These are phyloP conservation scores for Lycodopsis pacificus DNA, from an alignment of 2,797 vertebrate genomes.

Conservation along the genomic window DNA sequence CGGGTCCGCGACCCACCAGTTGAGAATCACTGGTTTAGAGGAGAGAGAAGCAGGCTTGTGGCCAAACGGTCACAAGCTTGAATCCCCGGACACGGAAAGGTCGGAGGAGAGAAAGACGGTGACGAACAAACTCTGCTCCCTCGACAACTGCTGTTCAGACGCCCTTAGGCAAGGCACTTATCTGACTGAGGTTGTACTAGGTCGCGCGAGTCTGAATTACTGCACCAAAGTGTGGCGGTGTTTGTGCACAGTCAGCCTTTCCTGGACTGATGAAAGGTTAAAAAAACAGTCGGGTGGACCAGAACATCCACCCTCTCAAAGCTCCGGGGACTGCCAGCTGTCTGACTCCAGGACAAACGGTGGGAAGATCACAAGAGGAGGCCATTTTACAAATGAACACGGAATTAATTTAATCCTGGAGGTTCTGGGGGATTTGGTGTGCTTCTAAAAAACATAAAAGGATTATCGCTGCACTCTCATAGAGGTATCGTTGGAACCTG, in stretches of 20 bases:
- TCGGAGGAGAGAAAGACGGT: conserved; percentile 16
- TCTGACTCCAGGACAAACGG: conserved; percentile 57
- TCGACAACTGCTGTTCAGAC: not conserved
- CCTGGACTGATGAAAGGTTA: conserved; percentile 53
- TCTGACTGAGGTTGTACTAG: conserved; percentile 1
- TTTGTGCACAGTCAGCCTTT: conserved; percentile 38
- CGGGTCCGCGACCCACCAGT: too few relatives aligned
- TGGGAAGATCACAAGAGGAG: conserved; percentile 24
- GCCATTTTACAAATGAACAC: conserved; percentile 53
- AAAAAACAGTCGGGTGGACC: conserved; percentile 10
- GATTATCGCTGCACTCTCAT: conserved; percentile 52
- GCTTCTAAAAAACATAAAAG: conserved; percentile 43
- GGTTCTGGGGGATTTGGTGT: conserved; percentile 50
- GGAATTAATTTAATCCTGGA: conserved; percentile 61
- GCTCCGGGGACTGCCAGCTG: conserved; percentile 49
- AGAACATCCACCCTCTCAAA: conserved; percentile 39
- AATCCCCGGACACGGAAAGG: conserved; percentile 5
- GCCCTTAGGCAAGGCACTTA: conserved; percentile 15
- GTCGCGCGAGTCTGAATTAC: not conserved
- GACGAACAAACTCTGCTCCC: not conserved
- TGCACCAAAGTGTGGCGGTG: conserved; percentile 7
- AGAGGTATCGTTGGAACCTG: conserved; percentile 26
- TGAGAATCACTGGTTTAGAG: too few relatives aligned
- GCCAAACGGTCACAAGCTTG: conserved; percentile 27
- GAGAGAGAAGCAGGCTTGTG: not conserved